A percentile compares a stretch with the other conserved stretches of the same genome.
phyloP scores from a whole-genome alignment of 1,140 invertebrate genomes.

The Drosophila pseudoobscura region DNA sequence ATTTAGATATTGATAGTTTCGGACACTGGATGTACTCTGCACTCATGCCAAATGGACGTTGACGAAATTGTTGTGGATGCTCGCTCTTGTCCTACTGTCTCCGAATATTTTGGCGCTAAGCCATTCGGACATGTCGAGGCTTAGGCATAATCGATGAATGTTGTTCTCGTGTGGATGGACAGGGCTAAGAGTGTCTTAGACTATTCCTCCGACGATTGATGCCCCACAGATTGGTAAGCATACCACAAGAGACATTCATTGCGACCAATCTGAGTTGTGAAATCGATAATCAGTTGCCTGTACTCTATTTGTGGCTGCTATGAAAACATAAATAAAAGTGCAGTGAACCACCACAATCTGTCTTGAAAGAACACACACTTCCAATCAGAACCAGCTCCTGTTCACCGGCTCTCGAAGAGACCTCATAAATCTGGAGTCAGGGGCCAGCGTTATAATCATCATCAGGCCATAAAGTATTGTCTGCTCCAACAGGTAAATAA shows the following conservation, averaged over 20 bases:
- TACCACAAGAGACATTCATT: too few relatives aligned
- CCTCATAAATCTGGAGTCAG: constrained; percentile 38
- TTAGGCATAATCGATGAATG: constrained; percentile 44
- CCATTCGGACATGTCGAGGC: constrained; percentile 30
- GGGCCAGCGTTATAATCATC: constrained; percentile 48
- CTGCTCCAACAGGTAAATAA: constrained; percentile 55
- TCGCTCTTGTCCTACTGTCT: constrained; percentile 19
- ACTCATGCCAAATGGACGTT: constrained; percentile 47
- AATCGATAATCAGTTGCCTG: too few relatives aligned
- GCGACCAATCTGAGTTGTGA: too few relatives aligned
- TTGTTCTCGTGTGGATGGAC: constrained; percentile 15
- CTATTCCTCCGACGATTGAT: constrained; percentile 31
- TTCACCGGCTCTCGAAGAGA: constrained; percentile 15
- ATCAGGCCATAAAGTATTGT: constrained; percentile 57
- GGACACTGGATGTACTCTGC: constrained; percentile 23
- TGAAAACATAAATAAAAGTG: too few relatives aligned
- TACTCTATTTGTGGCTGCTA: too few relatives aligned
- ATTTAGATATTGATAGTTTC: constrained; percentile 48
- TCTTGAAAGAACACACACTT: constrained; percentile 20
- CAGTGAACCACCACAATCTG: constrained; percentile 24
- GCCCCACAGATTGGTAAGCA: neutral
- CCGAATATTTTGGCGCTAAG: constrained; percentile 31
- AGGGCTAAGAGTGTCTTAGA: constrained; percentile 14
- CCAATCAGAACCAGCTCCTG: constrained; percentile 34
- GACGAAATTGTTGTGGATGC: constrained; percentile 40